phyloP scores from a whole-genome alignment of 2,888 invertebrate species.

The Phaonia tiefii region DNA sequence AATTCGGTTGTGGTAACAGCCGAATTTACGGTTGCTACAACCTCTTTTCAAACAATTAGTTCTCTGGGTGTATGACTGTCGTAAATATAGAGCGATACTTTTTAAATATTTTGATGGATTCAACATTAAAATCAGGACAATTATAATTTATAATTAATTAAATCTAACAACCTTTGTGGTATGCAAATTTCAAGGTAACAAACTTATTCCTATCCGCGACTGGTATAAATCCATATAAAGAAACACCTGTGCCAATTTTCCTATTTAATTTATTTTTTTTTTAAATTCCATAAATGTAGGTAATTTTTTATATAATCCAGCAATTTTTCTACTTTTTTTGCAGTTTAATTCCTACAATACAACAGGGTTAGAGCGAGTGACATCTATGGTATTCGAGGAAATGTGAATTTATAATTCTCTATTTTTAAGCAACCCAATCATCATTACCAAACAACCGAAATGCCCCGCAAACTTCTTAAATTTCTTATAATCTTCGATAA shows the following conservation, averaged over 20 bases:
- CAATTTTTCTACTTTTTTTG: neutral
- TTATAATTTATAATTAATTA: too few species aligned
- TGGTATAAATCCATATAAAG: neutral
- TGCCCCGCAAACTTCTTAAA: conserved; percentile 94
- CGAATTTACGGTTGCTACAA: too few species aligned
- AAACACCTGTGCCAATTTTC: neutral
- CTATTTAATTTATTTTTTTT: conserved; percentile 2
- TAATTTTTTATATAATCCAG: conserved; percentile 7
- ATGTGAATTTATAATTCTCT: conserved; percentile 40
- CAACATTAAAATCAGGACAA: too few species aligned
- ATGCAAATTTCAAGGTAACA: conserved; percentile 1
- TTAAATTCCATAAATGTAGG: conserved; percentile 6
- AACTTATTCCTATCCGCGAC: conserved; percentile 2
- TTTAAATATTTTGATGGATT: too few species aligned
- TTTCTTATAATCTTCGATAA: conserved; percentile 97
- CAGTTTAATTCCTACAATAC: conserved; percentile 35
- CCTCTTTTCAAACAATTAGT: too few species aligned
- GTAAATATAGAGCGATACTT: too few species aligned
- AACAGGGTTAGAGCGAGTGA: neutral
- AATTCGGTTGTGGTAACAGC: too few species aligned
- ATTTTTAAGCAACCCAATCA: neutral
- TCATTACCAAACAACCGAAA: conserved; percentile 73
- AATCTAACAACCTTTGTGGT: too few species aligned
- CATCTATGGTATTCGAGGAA: conserved; percentile 25
- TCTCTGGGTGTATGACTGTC: too few species aligned